phyloP scores from a whole-genome alignment of 2,113 vertebrate genomes.

The Poecile atricapillus region DNA sequence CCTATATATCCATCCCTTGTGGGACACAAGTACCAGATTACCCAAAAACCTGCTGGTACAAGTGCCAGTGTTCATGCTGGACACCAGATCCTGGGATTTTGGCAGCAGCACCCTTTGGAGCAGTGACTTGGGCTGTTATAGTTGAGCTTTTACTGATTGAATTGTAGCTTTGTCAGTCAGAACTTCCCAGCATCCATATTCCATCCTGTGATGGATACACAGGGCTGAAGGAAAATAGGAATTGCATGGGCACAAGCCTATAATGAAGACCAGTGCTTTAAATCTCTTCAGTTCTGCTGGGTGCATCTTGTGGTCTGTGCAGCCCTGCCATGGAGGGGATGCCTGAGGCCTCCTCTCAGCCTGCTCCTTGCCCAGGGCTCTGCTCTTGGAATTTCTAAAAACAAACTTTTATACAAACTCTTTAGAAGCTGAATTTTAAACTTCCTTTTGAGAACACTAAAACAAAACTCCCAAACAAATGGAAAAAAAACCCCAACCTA shows the following conservation, averaged over 20 bases:
- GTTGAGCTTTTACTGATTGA: not conserved
- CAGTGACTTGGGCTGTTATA: not conserved
- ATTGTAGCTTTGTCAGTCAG: not conserved
- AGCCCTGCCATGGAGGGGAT: not conserved
- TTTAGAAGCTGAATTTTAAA: not conserved
- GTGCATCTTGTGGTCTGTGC: not conserved
- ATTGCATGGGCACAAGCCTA: not conserved
- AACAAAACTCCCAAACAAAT: not conserved
- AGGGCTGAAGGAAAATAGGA: not conserved
- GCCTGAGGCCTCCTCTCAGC: not conserved
- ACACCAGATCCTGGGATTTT: not conserved
- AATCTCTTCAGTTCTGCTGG: not conserved
- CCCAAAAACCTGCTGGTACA: not conserved
- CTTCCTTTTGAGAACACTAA: not conserved
- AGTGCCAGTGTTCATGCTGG: not conserved
- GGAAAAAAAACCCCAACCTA: not conserved
- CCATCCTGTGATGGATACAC: not conserved
- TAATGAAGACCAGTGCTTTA: not conserved
- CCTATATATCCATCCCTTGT: not conserved
- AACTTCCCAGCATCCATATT: not conserved
- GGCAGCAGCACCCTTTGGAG: not conserved
- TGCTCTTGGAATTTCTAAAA: not conserved
- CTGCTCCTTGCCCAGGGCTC: not conserved
- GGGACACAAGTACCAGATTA: not conserved
- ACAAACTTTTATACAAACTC: not conserved